Evolutionary conservation across 2,797 vertebrate species (phyloP), one percentile per base, ranked within the genome.

Genomic region (Falco rusticolus): DNA sequence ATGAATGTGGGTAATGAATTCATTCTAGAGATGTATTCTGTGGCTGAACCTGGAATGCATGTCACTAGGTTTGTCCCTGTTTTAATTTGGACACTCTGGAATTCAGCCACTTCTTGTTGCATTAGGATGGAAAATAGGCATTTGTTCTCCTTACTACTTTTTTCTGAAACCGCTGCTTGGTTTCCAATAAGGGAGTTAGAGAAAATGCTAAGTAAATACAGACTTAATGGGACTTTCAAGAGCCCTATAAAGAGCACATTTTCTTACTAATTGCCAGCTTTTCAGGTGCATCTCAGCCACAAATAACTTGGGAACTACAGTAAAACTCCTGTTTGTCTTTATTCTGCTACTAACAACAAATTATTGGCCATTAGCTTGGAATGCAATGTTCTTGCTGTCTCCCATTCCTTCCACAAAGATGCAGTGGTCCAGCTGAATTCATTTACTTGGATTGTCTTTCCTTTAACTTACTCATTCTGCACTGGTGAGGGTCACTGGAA

Each of bases 121-220:
- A 50, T 5, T 63, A 28, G 48, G 57, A 61, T 25, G 17, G 64
- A 25, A 91, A 86, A 47, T 5, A 39, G 68, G 43, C 9, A 65
- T 86, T 91, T 76, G 29, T 89, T 63, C 57, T 70, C 22, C 22
- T 24, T 22, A 9, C 28, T 68, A 0, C 54, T 81, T 28, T 28
- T 59, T 71, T 76, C 48, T 79, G 71, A 84, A 95, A 82, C 3
- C 63, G 71, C 63, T 82, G 84, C 88, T 76, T 84, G 37, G 3
- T 94, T 93, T 92, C 53, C 72, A 88, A 18, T 53, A 41, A 82
- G 56, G 47, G 19, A 84, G 54, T 50, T 60, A 53, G 63, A 89
- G 90, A 93, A 94, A 76, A 94, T 56, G 59, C 59, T 93, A 72
- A 93, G 85, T 70, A 91, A 91, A 96, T 82, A 76, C 72, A 64